These are phyloP conservation scores for Lateolabrax maculatus DNA, from an alignment of 2,797 vertebrate species.

Conservation along the genomic window DNA sequence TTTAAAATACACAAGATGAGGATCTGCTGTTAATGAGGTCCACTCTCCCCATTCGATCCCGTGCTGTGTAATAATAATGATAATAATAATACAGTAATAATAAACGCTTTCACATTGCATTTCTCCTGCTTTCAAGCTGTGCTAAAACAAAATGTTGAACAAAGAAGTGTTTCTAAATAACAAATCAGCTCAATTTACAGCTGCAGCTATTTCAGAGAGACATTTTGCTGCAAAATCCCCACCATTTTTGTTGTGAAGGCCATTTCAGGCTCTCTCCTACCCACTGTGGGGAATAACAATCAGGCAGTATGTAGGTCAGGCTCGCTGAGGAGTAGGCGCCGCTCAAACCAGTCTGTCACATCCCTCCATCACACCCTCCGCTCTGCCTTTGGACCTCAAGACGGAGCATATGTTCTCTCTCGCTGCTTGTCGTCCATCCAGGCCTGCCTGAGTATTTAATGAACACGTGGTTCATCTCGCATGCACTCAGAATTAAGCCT, in stretches of 20 bases:
- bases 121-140: neutral
- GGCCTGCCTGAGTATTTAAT: constrained; percentile 54
- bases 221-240: constrained; percentile 12
- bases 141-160: neutral
- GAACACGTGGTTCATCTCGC: constrained; percentile 38
- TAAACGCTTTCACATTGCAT: neutral
- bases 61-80: neutral
- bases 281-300: constrained; percentile 74
- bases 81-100: neutral
- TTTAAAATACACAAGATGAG: constrained; percentile 44
- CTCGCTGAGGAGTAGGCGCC: constrained; percentile 49
- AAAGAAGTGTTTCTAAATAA: neutral
- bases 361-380: constrained; percentile 51
- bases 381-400: constrained; percentile 52
- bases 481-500: constrained; percentile 26
- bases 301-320: constrained; percentile 79
- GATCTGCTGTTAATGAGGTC: constrained; percentile 43
- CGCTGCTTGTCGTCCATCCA: constrained; percentile 52
- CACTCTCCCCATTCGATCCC: constrained; percentile 8
- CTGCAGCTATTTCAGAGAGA: neutral
- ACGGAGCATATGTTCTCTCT: constrained; percentile 62
- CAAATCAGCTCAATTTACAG: constrained; percentile 7
- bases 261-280: constrained; percentile 41
- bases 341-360: constrained; percentile 52
- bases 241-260: constrained; percentile 21